Percentiles rank a stretch among this genome's conserved stretches.
Evolutionary conservation across 1,140 invertebrate species (phyloP).

Genomic region (Bombus pascuorum): DNA sequence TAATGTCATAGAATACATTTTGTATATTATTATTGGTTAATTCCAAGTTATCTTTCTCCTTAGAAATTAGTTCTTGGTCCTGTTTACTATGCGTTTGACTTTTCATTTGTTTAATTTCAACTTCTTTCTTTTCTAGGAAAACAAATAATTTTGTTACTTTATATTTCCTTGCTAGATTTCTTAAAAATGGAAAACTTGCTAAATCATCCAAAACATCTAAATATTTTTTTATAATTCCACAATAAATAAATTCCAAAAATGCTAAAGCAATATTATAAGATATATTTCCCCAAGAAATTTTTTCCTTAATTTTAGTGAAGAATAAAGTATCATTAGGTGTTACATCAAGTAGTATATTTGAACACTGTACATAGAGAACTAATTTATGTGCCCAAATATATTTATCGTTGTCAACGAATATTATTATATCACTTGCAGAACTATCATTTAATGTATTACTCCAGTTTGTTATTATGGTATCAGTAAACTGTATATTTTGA

Average conservation of each 20-base stretch:
- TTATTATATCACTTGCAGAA: constrained; percentile 77
- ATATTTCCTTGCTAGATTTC: constrained; percentile 73
- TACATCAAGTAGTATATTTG: constrained; percentile 77
- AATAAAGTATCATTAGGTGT: constrained; percentile 61
- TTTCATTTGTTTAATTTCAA: constrained; percentile 16
- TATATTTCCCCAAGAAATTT: constrained; percentile 72
- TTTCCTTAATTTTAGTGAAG: constrained; percentile 66
- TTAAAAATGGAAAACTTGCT: constrained; percentile 55
- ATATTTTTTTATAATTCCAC: constrained; percentile 72
- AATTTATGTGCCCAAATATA: constrained; percentile 80
- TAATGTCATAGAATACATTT: not conserved
- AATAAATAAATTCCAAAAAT: constrained; percentile 81
- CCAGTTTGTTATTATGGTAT: constrained; percentile 73
- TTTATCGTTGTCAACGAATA: constrained; percentile 74
- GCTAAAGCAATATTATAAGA: constrained; percentile 72
- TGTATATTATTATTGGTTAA: not conserved
- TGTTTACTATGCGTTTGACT: not conserved
- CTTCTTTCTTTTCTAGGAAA: constrained; percentile 64
- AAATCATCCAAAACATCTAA: constrained; percentile 59
- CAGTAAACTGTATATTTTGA: constrained; percentile 51
- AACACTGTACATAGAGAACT: constrained; percentile 78
- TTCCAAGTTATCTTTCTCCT: constrained; percentile 12
- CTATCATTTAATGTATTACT: constrained; percentile 75
- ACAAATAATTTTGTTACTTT: constrained; percentile 67
- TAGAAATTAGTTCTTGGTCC: not conserved